phyloP scores from a whole-genome alignment of 2,113 vertebrate genomes.

The Seriola quinqueradiata region DNA sequence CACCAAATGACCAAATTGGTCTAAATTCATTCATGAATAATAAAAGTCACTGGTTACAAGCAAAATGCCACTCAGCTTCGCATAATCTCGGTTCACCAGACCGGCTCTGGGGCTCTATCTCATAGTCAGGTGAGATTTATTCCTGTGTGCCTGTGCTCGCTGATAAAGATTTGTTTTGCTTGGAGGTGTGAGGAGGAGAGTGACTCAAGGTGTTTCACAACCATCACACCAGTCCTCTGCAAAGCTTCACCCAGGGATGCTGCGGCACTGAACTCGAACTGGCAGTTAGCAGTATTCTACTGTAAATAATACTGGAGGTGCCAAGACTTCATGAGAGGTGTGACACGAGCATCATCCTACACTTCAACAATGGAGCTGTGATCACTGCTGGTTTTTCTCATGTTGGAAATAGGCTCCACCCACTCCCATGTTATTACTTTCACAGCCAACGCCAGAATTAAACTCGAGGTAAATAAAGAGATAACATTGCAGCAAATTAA shows the following conservation, averaged over 20 bases:
- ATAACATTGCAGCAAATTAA: neutral
- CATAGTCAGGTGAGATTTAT: constrained; percentile 44
- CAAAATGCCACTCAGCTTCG: neutral
- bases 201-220: constrained; percentile 58
- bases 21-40: constrained; percentile 29
- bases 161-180: constrained; percentile 64
- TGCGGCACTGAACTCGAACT: constrained; percentile 45
- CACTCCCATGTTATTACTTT: constrained; percentile 11
- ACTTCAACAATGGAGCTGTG: constrained; percentile 41
- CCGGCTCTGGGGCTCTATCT: constrained; percentile 23
- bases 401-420: constrained; percentile 12
- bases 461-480: constrained; percentile 11
- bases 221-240: constrained; percentile 34
- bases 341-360: constrained; percentile 65
- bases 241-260: constrained; percentile 49
- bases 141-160: constrained; percentile 22
- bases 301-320: constrained; percentile 31
- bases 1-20: constrained; percentile 17
- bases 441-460: constrained; percentile 13
- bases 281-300: constrained; percentile 22
- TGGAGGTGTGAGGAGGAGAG: constrained; percentile 44
- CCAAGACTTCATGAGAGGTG: constrained; percentile 60
- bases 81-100: constrained; percentile 20
- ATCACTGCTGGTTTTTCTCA: constrained; percentile 32
- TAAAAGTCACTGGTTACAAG: constrained; percentile 7